A percentile compares a stretch with the other conserved stretches of the same genome.
phyloP scores from a whole-genome alignment of 92 coral and sea anemone species.

The Metridium senile region DNA sequence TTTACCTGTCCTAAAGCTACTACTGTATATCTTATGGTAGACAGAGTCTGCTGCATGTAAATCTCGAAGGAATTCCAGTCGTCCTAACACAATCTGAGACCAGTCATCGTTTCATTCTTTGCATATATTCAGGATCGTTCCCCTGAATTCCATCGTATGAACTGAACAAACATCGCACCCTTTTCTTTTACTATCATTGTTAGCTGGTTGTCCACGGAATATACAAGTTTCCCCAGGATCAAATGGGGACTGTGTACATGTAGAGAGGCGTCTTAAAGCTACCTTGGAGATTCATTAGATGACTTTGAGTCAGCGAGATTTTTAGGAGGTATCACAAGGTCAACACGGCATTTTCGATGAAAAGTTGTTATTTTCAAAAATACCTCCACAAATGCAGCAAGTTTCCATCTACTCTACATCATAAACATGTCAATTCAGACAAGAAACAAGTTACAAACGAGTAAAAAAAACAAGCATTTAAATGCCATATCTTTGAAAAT shows the following conservation, averaged over 20 bases:
- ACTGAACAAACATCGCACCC: conserved; percentile 26
- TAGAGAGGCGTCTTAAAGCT: conserved; percentile 26
- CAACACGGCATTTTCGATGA: conserved; percentile 30
- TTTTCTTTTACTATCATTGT: conserved; percentile 30
- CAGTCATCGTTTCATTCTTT: conserved; percentile 29
- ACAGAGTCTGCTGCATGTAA: conserved; percentile 54
- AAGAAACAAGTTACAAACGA: neutral
- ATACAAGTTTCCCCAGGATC: conserved; percentile 26
- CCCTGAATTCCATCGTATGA: conserved; percentile 27
- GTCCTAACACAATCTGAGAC: conserved; percentile 20
- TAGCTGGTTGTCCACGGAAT: too few species aligned
- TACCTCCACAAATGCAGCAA: conserved; percentile 31
- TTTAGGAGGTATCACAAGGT: conserved; percentile 29
- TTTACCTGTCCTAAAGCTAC: conserved; percentile 40
- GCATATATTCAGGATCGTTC: conserved; percentile 12
- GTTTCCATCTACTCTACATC: conserved; percentile 3
- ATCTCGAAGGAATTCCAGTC: conserved; percentile 25
- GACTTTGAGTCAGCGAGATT: neutral
- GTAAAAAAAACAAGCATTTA: neutral
- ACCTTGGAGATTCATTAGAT: conserved; percentile 1
- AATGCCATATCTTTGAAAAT: neutral
- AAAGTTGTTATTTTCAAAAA: neutral
- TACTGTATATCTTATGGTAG: conserved; percentile 44
- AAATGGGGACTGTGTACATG: neutral
- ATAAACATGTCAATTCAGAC: neutral